Base-by-base conservation (phyloP, 2,113 vertebrate genomes). In the Alosa alosa region DNA sequence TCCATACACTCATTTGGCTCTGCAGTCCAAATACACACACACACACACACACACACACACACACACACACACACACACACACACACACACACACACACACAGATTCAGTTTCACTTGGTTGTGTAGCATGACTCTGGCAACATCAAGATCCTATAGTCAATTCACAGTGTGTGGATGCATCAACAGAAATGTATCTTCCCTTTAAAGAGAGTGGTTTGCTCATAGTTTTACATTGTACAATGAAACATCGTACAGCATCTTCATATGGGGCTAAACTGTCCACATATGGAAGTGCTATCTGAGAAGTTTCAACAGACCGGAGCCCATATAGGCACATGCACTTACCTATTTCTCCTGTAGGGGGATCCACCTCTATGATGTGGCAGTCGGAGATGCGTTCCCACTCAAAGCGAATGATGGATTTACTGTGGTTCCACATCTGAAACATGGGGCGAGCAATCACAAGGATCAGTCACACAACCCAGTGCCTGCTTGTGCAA, bases 371-470 rank as follows among this genome's bases (percentile, higher is more conserved):
- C 90, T 97, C 96, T 13, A 98, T 88, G n/a, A 95, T 92, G 88
- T 96, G 96, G 82, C 89, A 86, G 64, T 91, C 49, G 0, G 72
- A 90, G 15, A 94, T 88, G 82, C 89, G 96, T 55, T 95, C 95
- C 98, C 98, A 99, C 0, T 89, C 90, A 91, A 96, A 99, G 9
- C 78, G 91, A 90, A 99, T 91, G 25, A 83, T 17, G 0, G 97
- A 96, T 90, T 88, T 97, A 94, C 97, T 99, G 88, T 96, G 94
- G 90, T 99, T 99, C 97, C 96, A 97, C 96, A 99, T 97, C 98
- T 99, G 87, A 92, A 4, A 84, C 13, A 89, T 10, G 11, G 13
- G 72, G 72, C 11, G 2, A 5, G 11, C 5, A 39, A 17, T 36
- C 13, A 36, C 10, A 13, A 20, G 22, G 60, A n/a, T 60, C 64